Evolutionary conservation across 2,888 invertebrate species (phyloP), one percentile per base, ranked within the genome.

Genomic region (Odontocerum albicorne): DNA sequence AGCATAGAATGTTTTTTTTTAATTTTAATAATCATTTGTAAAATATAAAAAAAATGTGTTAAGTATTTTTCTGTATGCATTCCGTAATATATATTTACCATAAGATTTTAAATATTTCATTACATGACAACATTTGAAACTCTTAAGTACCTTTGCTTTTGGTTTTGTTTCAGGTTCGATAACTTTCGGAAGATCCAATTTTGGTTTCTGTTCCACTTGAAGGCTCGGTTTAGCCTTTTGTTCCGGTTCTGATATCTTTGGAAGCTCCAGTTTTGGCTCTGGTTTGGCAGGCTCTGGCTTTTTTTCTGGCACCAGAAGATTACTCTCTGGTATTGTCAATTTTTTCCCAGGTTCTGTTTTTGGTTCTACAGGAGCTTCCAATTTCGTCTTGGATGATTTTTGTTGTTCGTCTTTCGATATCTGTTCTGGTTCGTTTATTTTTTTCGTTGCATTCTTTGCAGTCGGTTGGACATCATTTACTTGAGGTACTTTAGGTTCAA

Each of bases 81-180:
- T n/a, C n/a, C n/a, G n/a, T n/a, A n/a, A n/a, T n/a, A n/a, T n/a
- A n/a, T n/a, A n/a, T n/a, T n/a, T n/a, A n/a, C n/a, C n/a, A 27
- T 27, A 19, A 39, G n/a, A 43, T 15, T 43, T 43, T 20, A 42
- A 13, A 43, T 13, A 43, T 16, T 27, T 27, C 27, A 27, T 27
- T 27, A 27, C 4, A 27, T 27, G 10, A 7, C 4, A 27, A 27
- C 27, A 27, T 7, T 10, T 22, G 15, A 27, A 27, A 10, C 22
- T 27, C 27, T 7, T 27, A 16, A 16, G 13, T 49, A 49, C 49
- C 49, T 49, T 47, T 21, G 16, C n/a, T 22, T 36, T 45, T 17
- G 35, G 35, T 13, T 45, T 20, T 20, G 16, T 12, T 10, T 20
- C 45, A n/a, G 50, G 40, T 42, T 42, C 50, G 4, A 50, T 42